Base-by-base conservation (phyloP, 2,113 vertebrate species). In the Crotalus helleri region DNA sequence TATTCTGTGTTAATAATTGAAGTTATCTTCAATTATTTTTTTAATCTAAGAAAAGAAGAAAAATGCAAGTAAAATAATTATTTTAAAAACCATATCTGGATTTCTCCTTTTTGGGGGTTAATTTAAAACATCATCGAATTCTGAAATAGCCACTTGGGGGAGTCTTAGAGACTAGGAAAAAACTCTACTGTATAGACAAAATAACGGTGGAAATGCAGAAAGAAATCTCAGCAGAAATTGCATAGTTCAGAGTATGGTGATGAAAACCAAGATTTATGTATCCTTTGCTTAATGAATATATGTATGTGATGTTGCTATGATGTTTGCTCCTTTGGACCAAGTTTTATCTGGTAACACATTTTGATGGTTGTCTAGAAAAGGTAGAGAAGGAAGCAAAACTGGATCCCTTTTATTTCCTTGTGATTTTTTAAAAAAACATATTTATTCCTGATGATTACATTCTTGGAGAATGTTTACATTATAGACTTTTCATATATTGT, bases 71-170 rank as follows among this genome's bases (percentile, higher is more conserved):
- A 44, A 44, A 44, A 55, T 6, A 74, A n/a, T 4, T 7, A 19
- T 17, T 81, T 81, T 81, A 44, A 81, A 44, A 81, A 7, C n/a
- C 29, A 26, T 57, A 51, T 51, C 49, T 44, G 26, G 23, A 39
- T 92, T 46, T 53, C 6, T 26, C 33, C 69, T 13, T 9, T 81
- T 26, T 7, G 1, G 3, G 33, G 6, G 19, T 91, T 26, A 8
- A 24, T 58, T 46, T 39, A 89, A 69, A n/a, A 13, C 87, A 44
- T 59, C 1, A 7, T 74, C 59, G 21, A 9, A 53, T 57, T 33
- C 51, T 92, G 44, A 74, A 39, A 55, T 92, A 24, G 59, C 91
- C 91, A 92, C 87, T 81, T 89, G 59, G 69, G 58, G 91, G 91
- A 69, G 86, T 51, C 49, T 74, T 29, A 17, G 26, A 54, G 39